These are phyloP conservation scores for Scortum barcoo DNA, from an alignment of 2,113 vertebrate species.

Conservation along the genomic window DNA sequence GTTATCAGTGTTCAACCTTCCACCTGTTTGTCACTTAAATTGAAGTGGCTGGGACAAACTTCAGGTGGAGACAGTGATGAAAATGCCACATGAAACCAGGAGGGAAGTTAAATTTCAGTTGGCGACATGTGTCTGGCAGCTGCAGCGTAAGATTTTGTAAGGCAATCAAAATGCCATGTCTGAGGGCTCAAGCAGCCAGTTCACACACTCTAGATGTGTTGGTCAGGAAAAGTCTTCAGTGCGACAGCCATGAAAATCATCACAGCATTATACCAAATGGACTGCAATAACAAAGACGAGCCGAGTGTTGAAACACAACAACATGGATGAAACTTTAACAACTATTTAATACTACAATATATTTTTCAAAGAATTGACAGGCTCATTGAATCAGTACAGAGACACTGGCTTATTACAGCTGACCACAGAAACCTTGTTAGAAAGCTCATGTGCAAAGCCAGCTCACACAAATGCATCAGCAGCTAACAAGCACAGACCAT, in stretches of 20 bases:
- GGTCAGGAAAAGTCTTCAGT: too few species aligned
- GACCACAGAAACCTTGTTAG: background rate
- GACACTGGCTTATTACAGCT: background rate
- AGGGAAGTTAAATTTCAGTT: background rate
- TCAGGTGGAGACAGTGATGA: background rate
- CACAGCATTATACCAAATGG: too few species aligned
- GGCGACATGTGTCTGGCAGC: background rate
- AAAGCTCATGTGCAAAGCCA: too few species aligned
- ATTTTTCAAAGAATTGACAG: background rate
- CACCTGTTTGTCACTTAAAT: background rate
- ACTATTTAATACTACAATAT: background rate
- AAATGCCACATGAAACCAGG: background rate
- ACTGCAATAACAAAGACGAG: background rate
- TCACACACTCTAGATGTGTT: background rate
- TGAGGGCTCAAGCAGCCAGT: background rate
- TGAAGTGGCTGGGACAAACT: background rate
- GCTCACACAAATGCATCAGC: background rate
- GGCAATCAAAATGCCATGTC: background rate
- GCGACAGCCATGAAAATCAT: background rate
- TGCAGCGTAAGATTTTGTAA: background rate
- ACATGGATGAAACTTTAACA: background rate
- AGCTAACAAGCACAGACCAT: background rate
- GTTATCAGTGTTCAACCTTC: background rate
- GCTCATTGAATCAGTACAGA: background rate
- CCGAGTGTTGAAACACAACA: background rate